These are phyloP conservation scores for Sciaenops ocellatus DNA, from an alignment of 2,797 vertebrate genomes.

Conservation along the genomic window DNA sequence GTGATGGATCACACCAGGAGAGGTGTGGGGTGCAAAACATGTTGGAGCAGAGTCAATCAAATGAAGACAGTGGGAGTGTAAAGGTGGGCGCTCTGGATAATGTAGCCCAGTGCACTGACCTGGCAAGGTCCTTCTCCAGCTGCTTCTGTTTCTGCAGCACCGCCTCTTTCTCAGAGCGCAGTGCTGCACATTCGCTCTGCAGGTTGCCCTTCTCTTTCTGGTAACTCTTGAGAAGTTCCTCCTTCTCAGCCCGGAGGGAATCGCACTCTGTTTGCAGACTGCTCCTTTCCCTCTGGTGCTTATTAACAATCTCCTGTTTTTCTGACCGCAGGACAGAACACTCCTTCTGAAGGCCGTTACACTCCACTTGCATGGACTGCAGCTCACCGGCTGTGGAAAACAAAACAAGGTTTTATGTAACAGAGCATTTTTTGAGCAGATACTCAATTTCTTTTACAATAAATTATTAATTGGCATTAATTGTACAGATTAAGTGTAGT, in stretches of 20 bases:
- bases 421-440: slow-evolving; percentile 18
- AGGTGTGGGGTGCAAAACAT: slow-evolving; percentile 1
- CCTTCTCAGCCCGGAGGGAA: slow-evolving; percentile 86
- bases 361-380: slow-evolving; percentile 92
- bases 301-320: slow-evolving; percentile 87
- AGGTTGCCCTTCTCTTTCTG: slow-evolving; percentile 90
- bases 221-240: slow-evolving; percentile 88
- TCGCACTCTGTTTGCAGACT: slow-evolving; percentile 89
- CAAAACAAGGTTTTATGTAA: slow-evolving; percentile 30
- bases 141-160: slow-evolving; percentile 89
- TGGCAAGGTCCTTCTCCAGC: slow-evolving; percentile 91
- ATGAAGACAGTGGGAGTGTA: slow-evolving; percentile 15
- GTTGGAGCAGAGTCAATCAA: slow-evolving; percentile 3
- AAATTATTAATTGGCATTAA: slow-evolving; percentile 28
- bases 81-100: slow-evolving; percentile 62
- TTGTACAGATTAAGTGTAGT: too few species aligned
- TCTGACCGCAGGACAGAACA: slow-evolving; percentile 81
- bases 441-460: slow-evolving; percentile 29
- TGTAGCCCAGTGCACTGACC: slow-evolving; percentile 82
- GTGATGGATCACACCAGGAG: neutral
- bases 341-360: slow-evolving; percentile 82
- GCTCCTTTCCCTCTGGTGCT: slow-evolving; percentile 91
- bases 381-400: slow-evolving; percentile 86
- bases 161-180: slow-evolving; percentile 85
- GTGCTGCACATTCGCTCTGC: slow-evolving; percentile 87